Evolutionary conservation across 1,140 invertebrate species (phyloP).

Genomic region (Lordiphosa clarofinis): DNA sequence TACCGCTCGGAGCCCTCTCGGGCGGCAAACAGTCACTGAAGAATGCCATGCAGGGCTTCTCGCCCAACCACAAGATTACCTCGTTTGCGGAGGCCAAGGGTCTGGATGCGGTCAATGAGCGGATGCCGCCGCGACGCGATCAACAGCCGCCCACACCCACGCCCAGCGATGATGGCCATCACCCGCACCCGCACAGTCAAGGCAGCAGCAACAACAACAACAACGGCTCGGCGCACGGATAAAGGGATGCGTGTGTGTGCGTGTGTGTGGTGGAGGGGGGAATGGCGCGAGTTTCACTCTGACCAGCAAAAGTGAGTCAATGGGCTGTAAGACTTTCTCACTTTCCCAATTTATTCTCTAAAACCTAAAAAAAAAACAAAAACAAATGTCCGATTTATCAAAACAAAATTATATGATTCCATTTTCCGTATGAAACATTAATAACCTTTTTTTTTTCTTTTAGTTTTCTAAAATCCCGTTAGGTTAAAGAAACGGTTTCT

Average conservation of each 20-base stretch:
- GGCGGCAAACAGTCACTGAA: slow-evolving; percentile 97
- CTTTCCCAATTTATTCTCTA: too few species aligned
- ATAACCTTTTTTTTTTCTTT: too few species aligned
- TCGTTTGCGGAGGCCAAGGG: slow-evolving; percentile 99
- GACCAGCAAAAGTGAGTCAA: slow-evolving; percentile 16
- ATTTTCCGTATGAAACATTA: too few species aligned
- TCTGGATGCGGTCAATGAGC: slow-evolving; percentile 99
- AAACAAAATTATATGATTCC: too few species aligned
- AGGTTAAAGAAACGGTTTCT: too few species aligned
- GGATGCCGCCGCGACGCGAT: slow-evolving; percentile 97
- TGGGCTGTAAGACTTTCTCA: slow-evolving; percentile 16
- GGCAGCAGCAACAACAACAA: slow-evolving; percentile 38
- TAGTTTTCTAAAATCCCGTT: too few species aligned
- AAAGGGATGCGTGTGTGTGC: slow-evolving; percentile 21
- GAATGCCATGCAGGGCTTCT: slow-evolving; percentile 98
- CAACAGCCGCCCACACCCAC: slow-evolving; percentile 82
- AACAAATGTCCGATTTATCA: too few species aligned
- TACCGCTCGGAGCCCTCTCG: slow-evolving; percentile 97
- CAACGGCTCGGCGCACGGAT: slow-evolving; percentile 66
- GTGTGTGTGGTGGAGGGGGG: slow-evolving; percentile 1
- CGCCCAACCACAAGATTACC: slow-evolving; percentile 98
- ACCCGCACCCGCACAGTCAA: slow-evolving; percentile 45
- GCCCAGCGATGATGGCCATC: slow-evolving; percentile 74
- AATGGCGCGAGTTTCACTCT: background rate
- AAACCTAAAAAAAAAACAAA: too few species aligned